Base-by-base conservation (phyloP, 2,797 vertebrate genomes). In the Lindbergichthys nudifrons region DNA sequence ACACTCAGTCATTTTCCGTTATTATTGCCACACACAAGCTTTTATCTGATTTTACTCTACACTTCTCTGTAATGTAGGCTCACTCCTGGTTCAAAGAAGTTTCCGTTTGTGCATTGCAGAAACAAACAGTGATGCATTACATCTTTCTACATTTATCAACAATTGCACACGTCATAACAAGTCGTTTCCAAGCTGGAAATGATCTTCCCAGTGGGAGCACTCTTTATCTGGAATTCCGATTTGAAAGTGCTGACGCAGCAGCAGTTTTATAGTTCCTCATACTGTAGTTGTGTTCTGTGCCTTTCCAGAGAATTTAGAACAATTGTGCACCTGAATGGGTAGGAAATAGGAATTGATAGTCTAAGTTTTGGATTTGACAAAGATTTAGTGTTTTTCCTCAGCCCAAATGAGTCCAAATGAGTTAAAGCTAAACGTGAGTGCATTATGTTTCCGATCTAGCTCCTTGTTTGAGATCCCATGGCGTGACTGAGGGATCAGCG, bases 131-230 rank as follows among this genome's bases (percentile, higher is more conserved):
- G 64, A 80, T 14, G 41, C 60, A 58, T 65, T 70, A 58, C 68
- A 75, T 82, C 74, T 73, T 75, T 62, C 30, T 74, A 59, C 75
- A 77, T 78, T 73, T 80, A 79, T 73, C 80, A 79, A 82, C 32
- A 53, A 43, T 81, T 75, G 62, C 64, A 75, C 15, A 19, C 73
- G 73, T 43, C 47, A 71, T 78, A 82, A 74, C 56, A 82, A 89
- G 58, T 57, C 45, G 67, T 84, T 89, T 89, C 57, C 69, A 85
- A 72, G 77, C 46, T 84, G 81, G 80, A 88, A 83, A 71, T 39
- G 48, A 41, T 30, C 42, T 47, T 45, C 60, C 78, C 36, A 18
- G 26, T 61, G 80, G 85, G 80, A 86, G 7, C 47, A 3, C 11
- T 67, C 63, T 73, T 66, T 73, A 80, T 79, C 83, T 84, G 84